A percentile compares a stretch with the other conserved stretches of the same genome.
Conservation (phyloP, 1,140 invertebrate genomes). For the Drosophila neocordata region DNA sequence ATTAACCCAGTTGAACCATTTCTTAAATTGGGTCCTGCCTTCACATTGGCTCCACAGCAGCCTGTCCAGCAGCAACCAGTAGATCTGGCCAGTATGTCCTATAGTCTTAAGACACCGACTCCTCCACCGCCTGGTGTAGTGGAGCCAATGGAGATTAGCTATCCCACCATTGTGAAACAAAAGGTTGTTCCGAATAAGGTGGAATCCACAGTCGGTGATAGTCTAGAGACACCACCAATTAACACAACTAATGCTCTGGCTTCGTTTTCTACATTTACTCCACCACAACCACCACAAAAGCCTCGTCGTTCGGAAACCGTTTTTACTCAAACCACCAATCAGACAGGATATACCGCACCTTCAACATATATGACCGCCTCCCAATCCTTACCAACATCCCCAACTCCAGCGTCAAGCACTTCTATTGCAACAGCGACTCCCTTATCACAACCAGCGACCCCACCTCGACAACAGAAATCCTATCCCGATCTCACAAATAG, state of each 20-base stretch:
- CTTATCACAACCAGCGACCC: background rate
- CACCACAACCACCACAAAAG: slow-evolving; percentile 28
- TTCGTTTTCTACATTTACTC: slow-evolving; percentile 11
- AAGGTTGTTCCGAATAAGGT: background rate
- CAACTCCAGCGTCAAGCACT: background rate
- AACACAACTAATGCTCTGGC: slow-evolving; percentile 5
- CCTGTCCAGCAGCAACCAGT: slow-evolving; percentile 19
- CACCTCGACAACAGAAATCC: slow-evolving; percentile 8
- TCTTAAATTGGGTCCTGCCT: slow-evolving; percentile 53
- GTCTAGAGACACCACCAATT: background rate
- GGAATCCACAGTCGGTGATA: slow-evolving; percentile 3
- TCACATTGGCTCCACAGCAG: slow-evolving; percentile 22
- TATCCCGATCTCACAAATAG: slow-evolving; percentile 57
- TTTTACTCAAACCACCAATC: slow-evolving; percentile 41
- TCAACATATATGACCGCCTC: background rate
- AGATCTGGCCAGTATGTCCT: slow-evolving; percentile 29
- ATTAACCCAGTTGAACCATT: slow-evolving; percentile 10
- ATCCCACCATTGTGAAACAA: slow-evolving; percentile 28
- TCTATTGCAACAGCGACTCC: background rate
- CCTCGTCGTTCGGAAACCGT: slow-evolving; percentile 39
- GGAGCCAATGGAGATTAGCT: slow-evolving; percentile 53
- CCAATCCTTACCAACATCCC: background rate
- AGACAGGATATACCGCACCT: slow-evolving; percentile 3
- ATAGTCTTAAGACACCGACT: slow-evolving; percentile 53
- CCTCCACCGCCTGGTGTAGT: background rate